phyloP scores from a whole-genome alignment of 2,797 vertebrate genomes.

The Hydrolagus colliei region DNA sequence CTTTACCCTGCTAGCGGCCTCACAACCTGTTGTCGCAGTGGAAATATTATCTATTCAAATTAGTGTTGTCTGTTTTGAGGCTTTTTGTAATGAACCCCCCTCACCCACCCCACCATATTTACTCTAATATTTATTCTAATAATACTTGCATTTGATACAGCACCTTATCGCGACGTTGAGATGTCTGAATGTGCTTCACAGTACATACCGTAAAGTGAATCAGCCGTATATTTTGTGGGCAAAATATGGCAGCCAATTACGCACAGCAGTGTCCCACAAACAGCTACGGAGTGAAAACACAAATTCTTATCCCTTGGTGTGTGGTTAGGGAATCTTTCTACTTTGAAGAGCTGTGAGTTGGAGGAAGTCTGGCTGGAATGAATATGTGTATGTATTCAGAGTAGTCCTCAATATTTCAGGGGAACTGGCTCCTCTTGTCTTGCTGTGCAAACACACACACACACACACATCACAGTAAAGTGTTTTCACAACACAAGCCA shows the following conservation, averaged over 20 bases:
- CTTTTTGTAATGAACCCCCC: background rate
- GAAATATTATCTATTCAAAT: background rate
- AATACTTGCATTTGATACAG: too few species aligned
- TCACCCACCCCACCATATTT: background rate
- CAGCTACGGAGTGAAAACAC: background rate
- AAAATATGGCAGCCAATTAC: too few species aligned
- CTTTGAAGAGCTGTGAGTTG: background rate
- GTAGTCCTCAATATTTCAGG: background rate
- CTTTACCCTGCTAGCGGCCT: background rate
- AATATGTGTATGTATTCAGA: background rate
- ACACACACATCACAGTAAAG: background rate
- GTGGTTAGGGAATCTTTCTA: background rate
- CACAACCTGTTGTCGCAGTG: background rate
- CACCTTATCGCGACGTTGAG: too few species aligned
- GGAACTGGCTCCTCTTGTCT: background rate
- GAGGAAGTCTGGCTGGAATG: background rate
- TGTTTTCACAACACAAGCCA: background rate
- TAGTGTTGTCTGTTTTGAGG: background rate
- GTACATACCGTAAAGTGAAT: too few species aligned
- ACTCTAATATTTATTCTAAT: constrained; percentile 29
- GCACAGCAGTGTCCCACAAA: too few species aligned
- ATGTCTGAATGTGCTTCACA: too few species aligned
- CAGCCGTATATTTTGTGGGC: too few species aligned
- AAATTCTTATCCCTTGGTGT: background rate
- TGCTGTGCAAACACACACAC: background rate